Evolutionary conservation across 1,140 invertebrate genomes (phyloP).

Genomic region (Drosophila takahashii): DNA sequence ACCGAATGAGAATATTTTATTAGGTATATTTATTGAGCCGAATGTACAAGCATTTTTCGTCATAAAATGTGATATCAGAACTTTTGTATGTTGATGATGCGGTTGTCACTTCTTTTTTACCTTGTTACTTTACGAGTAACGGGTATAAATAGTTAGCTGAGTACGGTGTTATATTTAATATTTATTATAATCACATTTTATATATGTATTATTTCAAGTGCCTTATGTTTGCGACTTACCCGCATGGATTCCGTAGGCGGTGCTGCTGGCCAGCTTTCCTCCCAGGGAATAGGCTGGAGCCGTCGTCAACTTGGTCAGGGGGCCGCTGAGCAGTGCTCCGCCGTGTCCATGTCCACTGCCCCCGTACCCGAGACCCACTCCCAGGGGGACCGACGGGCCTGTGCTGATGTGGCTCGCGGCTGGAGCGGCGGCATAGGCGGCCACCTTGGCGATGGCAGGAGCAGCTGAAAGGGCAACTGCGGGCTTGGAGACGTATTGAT

Average conservation of each 20-base stretch:
- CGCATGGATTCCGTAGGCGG: constrained; percentile 51
- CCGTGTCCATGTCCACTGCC: constrained; percentile 36
- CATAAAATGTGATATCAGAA: too few species aligned
- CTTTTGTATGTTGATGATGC: too few species aligned
- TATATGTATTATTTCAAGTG: too few species aligned
- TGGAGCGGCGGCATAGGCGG: not conserved
- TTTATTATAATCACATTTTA: too few species aligned
- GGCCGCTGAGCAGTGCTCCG: constrained; percentile 6
- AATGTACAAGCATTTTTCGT: too few species aligned
- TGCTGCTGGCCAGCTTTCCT: constrained; percentile 46
- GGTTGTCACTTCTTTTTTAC: too few species aligned
- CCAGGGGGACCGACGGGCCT: constrained; percentile 3
- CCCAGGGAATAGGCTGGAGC: constrained; percentile 40
- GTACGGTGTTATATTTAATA: too few species aligned
- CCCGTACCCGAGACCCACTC: constrained; percentile 35
- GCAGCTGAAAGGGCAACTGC: constrained; percentile 40
- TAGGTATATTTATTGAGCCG: not conserved
- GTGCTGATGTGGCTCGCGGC: not conserved
- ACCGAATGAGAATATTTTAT: too few species aligned
- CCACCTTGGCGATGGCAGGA: constrained; percentile 48
- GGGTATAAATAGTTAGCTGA: too few species aligned
- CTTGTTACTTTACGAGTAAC: too few species aligned
- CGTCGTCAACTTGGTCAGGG: constrained; percentile 50
- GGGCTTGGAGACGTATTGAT: constrained; percentile 63
- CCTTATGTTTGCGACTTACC: constrained; percentile 24